Evolutionary conservation across 2,888 invertebrate genomes (phyloP), one percentile per base, ranked within the genome.

Genomic region (Hypomecis punctinalis): DNA sequence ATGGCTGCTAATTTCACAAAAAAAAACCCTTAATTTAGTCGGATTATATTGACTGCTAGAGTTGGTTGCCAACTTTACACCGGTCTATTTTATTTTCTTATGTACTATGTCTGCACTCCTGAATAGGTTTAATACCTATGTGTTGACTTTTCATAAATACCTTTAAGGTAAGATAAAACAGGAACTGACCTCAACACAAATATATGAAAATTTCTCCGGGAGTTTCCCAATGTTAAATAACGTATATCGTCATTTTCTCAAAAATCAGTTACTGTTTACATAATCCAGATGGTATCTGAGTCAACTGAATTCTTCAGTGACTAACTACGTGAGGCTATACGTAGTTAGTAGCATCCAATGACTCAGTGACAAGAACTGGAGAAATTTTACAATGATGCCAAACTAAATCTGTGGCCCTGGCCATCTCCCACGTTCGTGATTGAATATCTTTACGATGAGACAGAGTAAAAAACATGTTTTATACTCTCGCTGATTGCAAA

Each of bases 271-370:
- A 63, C 60, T 72, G 71, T 71, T 76, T 72, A 72, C 71, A 70
- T 71, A 67, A 69, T 61, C 58, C 46, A 62, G 61, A 63, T 65
- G 64, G 62, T 71, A 77, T 70, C 80, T 87, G 87, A 89, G 77
- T 88, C 88, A 88, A 82, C 84, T 84, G 77, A 82, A 82, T 76
- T 76, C 69, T 81, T 80, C 70, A 80, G 78, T 89, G 89, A 90
- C 82, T 90, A 88, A 89, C 79, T 80, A 75, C 71, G 77, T 75
- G 67, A 72, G 69, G 72, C 75, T 72, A 74, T 71, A 73, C 67
- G 71, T 72, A 63, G 61, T 23, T 23, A 23, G 23, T 23, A 70
- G 66, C 61, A n/a, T 40, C 9, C 60, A 67, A 61, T 88, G 88
- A 88, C 75, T 89, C 89, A 89, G 81, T 53, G 79, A 83, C 84